These are phyloP conservation scores for Pontoporia blainvillei DNA, from an alignment of 2,113 vertebrate species.

Conservation along the genomic window DNA sequence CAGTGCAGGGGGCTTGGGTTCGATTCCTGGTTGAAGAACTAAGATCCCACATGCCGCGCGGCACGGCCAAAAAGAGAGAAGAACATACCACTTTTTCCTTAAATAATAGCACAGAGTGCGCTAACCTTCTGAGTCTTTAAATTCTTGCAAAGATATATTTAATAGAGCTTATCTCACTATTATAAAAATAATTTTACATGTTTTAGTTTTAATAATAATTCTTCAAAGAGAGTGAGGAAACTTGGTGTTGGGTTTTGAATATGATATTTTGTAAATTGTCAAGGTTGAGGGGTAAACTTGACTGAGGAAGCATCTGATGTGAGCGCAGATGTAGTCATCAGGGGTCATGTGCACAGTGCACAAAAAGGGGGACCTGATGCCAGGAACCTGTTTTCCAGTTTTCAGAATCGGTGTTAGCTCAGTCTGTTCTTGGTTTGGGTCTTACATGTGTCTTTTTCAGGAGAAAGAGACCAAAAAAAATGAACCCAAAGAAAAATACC, in stretches of 20 bases:
- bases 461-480: slow-evolving; percentile 87
- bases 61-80: too few species aligned
- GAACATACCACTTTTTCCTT: not conserved
- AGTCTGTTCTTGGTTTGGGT: slow-evolving; percentile 17
- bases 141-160: not conserved
- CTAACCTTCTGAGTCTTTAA: not conserved
- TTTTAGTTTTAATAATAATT: not conserved
- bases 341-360: not conserved
- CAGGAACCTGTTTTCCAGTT: not conserved
- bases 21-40: not conserved
- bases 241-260: not conserved
- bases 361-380: not conserved
- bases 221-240: not conserved
- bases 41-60: not conserved
- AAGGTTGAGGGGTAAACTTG: not conserved
- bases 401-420: not conserved
- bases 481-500: slow-evolving; percentile 89
- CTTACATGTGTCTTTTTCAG: slow-evolving; percentile 60
- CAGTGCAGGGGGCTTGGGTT: not conserved
- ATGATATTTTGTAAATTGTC: not conserved
- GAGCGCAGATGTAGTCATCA: not conserved
- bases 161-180: not conserved
- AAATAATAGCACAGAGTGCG: not conserved
- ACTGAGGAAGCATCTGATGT: not conserved
- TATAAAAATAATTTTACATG: not conserved